Percentiles rank a stretch among this genome's conserved stretches.
Evolutionary conservation across 2,888 invertebrate species (phyloP).

Genomic region (Achlya flavicornis): DNA sequence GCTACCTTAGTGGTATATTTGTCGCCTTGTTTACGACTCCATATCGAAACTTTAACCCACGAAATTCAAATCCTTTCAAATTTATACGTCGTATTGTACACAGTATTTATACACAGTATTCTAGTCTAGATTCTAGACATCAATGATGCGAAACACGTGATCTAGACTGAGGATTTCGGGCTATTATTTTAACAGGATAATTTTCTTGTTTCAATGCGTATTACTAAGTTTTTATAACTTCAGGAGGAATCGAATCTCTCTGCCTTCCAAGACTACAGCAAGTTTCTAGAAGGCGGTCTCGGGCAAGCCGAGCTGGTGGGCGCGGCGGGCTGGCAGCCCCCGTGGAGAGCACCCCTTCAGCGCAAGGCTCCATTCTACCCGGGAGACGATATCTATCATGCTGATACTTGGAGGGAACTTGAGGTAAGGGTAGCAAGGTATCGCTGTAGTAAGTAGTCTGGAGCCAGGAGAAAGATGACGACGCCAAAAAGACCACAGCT

Average conservation of each 20-base stretch:
- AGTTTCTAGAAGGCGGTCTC: conserved; percentile 79
- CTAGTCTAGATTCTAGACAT: too few relatives aligned
- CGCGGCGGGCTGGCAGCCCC: conserved; percentile 80
- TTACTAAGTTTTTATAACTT: not conserved
- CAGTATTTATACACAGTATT: too few relatives aligned
- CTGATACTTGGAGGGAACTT: conserved; percentile 79
- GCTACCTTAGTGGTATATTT: too few relatives aligned
- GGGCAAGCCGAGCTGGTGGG: conserved; percentile 84
- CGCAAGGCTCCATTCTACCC: conserved; percentile 84
- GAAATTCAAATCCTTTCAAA: too few relatives aligned
- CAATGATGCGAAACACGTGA: too few relatives aligned
- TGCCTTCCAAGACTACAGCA: conserved; percentile 84
- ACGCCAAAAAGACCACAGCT: too few relatives aligned
- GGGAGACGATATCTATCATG: conserved; percentile 78
- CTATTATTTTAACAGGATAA: too few relatives aligned
- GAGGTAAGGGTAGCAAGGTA: conserved; percentile 50
- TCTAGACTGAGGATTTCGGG: too few relatives aligned
- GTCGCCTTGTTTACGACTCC: too few relatives aligned
- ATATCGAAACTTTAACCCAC: too few relatives aligned
- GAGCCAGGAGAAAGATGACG: not conserved
- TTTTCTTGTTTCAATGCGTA: too few relatives aligned
- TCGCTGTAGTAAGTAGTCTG: not conserved
- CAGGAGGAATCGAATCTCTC: conserved; percentile 78
- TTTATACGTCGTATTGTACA: too few relatives aligned
- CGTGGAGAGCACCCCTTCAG: conserved; percentile 83